Conservation (phyloP, 1,140 invertebrate species). For the Coptotermes formosanus region DNA sequence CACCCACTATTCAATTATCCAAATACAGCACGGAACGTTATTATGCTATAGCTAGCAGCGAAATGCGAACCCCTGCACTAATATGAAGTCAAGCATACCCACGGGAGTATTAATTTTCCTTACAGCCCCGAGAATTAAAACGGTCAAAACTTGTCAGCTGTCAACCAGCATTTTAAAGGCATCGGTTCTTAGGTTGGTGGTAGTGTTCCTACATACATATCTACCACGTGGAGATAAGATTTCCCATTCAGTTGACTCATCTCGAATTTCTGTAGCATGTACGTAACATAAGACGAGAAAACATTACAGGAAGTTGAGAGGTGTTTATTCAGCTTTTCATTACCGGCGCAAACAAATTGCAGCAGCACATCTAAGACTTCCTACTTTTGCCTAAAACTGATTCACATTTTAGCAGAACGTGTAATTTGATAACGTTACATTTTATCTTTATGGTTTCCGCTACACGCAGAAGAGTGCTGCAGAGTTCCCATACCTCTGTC, state of each 20-base stretch:
- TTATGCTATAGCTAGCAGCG: background rate
- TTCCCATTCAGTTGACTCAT: background rate
- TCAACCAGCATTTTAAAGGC: no score
- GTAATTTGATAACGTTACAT: background rate
- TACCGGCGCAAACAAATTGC: background rate
- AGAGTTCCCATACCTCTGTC: background rate
- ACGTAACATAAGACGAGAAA: background rate
- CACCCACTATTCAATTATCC: background rate
- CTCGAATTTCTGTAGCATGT: background rate
- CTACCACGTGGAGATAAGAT: background rate
- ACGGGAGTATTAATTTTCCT: no score
- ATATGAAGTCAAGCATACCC: no score
- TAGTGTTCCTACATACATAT: background rate
- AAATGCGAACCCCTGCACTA: no score
- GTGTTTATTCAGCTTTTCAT: slow-evolving; percentile 13
- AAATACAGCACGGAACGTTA: background rate
- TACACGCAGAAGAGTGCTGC: background rate
- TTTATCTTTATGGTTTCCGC: background rate
- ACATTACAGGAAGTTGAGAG: background rate
- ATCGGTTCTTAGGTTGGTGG: no score
- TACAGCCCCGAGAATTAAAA: no score
- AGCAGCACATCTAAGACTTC: no score
- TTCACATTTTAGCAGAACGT: background rate
- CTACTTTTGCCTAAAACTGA: no score
- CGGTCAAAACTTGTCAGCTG: no score